Evolutionary conservation across 2,888 invertebrate genomes (phyloP).

Genomic region (Chalcis sispes): DNA sequence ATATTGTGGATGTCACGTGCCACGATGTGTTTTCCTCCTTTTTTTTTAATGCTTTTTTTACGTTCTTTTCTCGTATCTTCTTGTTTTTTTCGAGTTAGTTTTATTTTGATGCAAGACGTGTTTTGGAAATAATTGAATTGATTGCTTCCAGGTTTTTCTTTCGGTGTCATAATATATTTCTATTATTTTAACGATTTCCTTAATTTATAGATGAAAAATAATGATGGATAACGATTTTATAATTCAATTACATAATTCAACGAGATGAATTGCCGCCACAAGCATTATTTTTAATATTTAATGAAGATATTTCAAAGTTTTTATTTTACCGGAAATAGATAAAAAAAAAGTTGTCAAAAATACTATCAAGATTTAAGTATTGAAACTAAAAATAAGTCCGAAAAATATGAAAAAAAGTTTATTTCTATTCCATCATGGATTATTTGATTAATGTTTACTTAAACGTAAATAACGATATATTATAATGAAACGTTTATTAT

Average conservation of each 20-base stretch:
- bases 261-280: too few relatives aligned
- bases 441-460: too few relatives aligned
- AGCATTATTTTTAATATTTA: neutral
- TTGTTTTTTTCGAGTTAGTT: neutral
- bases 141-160: slow-evolving; percentile 33
- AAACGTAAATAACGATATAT: too few relatives aligned
- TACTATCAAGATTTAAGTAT: too few relatives aligned
- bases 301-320: neutral
- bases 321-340: neutral
- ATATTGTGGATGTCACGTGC: slow-evolving; percentile 14
- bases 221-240: too few relatives aligned
- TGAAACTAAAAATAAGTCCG: too few relatives aligned
- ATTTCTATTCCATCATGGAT: too few relatives aligned
- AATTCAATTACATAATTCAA: too few relatives aligned
- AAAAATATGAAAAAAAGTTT: too few relatives aligned
- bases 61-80: neutral
- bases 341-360: too few relatives aligned
- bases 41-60: slow-evolving; percentile 10
- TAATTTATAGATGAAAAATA: neutral
- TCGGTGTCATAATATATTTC: slow-evolving; percentile 8
- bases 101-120: slow-evolving; percentile 4
- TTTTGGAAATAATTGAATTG: slow-evolving; percentile 32
- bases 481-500: too few relatives aligned
- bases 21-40: neutral
- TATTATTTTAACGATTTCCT: slow-evolving; percentile 16